phyloP scores from a whole-genome alignment of 2,888 invertebrate genomes.

The Hermaeophaga mercurialis region DNA sequence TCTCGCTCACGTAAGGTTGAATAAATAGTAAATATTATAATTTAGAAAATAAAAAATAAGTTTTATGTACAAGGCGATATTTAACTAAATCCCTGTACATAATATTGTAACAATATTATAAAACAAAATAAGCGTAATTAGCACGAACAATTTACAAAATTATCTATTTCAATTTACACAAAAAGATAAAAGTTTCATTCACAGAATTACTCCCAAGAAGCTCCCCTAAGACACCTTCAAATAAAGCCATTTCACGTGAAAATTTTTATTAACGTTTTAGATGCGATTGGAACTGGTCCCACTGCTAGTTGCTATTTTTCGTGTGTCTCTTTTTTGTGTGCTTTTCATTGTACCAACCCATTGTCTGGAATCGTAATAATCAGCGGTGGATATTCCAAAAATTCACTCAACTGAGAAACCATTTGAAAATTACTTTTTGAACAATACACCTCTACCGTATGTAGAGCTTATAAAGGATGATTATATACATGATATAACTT shows the following conservation, averaged over 20 bases:
- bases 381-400: conserved; percentile 17
- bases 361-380: conserved; percentile 15
- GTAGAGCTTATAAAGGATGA: conserved; percentile 18
- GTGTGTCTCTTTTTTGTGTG: neutral
- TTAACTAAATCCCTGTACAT: too few species aligned
- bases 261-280: neutral
- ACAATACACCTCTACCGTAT: conserved; percentile 13
- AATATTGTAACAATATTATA: too few species aligned
- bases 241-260: conserved; percentile 8
- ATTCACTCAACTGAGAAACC: conserved; percentile 23
- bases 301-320: neutral
- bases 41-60: too few species aligned
- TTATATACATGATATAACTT: conserved; percentile 20
- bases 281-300: neutral
- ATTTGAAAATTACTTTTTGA: conserved; percentile 23
- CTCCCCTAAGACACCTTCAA: too few species aligned
- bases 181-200: too few species aligned
- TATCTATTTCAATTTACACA: too few species aligned
- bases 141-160: too few species aligned
- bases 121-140: too few species aligned
- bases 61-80: too few species aligned
- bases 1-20: too few species aligned
- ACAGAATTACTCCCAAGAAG: too few species aligned
- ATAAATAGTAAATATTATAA: too few species aligned
- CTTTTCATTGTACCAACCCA: neutral